These are phyloP conservation scores for Psittacula echo DNA, from an alignment of 2,797 vertebrate genomes.

Conservation along the genomic window DNA sequence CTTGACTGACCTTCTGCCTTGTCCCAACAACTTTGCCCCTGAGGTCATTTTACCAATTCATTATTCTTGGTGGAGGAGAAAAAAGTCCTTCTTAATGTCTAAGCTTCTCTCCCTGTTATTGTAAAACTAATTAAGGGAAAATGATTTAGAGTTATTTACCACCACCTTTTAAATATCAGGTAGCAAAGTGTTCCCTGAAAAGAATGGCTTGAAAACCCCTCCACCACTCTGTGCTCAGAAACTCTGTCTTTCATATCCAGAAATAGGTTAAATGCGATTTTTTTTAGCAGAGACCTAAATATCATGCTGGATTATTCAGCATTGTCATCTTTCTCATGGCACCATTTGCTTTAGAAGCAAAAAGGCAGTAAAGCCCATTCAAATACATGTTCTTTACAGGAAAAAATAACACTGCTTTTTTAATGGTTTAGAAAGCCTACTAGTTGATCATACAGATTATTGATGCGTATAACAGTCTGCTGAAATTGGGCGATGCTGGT, in stretches of 20 bases:
- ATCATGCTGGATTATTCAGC: not conserved
- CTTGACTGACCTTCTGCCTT: slow-evolving; percentile 71
- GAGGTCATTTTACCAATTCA: slow-evolving; percentile 64
- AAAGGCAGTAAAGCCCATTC: not conserved
- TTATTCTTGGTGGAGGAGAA: slow-evolving; percentile 46
- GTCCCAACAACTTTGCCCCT: slow-evolving; percentile 72
- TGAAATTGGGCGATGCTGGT: not conserved
- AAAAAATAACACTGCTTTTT: not conserved
- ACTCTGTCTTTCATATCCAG: not conserved
- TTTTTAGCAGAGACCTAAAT: not conserved
- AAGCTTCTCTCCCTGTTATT: slow-evolving; percentile 36
- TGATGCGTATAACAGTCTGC: not conserved
- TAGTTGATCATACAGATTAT: not conserved
- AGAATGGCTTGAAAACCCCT: not conserved
- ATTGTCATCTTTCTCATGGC: not conserved
- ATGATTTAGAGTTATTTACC: slow-evolving; percentile 15
- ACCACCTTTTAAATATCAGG: slow-evolving; percentile 14
- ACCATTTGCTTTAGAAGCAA: not conserved
- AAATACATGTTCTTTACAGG: not conserved
- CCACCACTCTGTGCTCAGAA: not conserved
- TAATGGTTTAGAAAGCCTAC: not conserved
- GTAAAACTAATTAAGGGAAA: slow-evolving; percentile 11
- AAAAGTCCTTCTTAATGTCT: slow-evolving; percentile 8
- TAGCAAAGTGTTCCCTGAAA: not conserved
- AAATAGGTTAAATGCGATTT: not conserved